Conservation (phyloP, 2,888 invertebrate species). For the Mythimna albipuncta region DNA sequence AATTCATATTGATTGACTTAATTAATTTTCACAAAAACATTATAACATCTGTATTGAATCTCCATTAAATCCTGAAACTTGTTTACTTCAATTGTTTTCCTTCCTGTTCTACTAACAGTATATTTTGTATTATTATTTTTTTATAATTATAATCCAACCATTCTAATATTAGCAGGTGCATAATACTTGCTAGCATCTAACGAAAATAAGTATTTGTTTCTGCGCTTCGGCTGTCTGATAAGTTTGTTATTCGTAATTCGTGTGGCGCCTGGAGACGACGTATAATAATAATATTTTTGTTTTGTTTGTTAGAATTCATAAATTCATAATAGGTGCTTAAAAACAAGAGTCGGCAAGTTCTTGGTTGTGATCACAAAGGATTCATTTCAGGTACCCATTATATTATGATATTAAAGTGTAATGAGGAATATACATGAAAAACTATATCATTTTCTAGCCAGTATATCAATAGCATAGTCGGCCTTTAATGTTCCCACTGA, state of each 20-base stretch:
- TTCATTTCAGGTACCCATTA: slow-evolving; percentile 6
- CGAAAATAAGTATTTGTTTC: neutral
- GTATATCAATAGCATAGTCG: no score
- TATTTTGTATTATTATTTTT: neutral
- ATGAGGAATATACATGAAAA: no score
- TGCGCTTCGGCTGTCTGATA: neutral
- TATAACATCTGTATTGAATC: neutral
- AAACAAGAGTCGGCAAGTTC: neutral
- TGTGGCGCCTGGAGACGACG: neutral
- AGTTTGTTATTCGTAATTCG: neutral
- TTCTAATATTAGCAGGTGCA: neutral
- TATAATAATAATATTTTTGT: neutral
- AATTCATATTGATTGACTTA: no score
- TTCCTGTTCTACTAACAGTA: neutral
- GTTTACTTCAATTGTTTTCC: neutral
- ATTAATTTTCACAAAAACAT: neutral
- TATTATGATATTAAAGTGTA: neutral
- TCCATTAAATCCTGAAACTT: neutral
- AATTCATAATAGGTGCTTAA: no score
- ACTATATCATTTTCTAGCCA: no score
- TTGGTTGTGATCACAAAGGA: slow-evolving; percentile 4
- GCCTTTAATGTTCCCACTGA: no score
- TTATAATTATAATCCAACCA: neutral
- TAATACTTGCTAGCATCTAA: neutral
- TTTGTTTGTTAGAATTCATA: no score